Conservation (phyloP, 2,797 vertebrate species). For the Rachycentron canadum region DNA sequence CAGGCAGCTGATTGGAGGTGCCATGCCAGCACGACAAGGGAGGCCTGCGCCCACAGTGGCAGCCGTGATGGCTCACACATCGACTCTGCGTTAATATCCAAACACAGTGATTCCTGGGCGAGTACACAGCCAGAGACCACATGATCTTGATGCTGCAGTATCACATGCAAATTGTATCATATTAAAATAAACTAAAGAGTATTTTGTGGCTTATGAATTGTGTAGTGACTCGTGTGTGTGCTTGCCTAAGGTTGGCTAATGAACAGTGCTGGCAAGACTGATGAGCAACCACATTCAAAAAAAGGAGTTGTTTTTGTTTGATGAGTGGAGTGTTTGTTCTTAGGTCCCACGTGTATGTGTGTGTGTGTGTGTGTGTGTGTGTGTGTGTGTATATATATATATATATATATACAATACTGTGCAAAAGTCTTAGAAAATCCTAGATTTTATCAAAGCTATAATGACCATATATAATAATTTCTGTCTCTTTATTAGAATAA, state of each 20-base stretch:
- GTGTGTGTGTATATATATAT: no score
- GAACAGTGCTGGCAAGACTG: neutral
- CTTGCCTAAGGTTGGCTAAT: neutral
- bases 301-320: no score
- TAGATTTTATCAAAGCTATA: no score
- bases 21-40: conserved; percentile 68
- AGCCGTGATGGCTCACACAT: conserved; percentile 16
- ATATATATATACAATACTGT: no score
- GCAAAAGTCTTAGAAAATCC: no score
- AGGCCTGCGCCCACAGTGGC: conserved; percentile 47
- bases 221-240: neutral
- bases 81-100: neutral
- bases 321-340: no score
- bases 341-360: no score
- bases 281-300: no score
- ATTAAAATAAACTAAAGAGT: neutral
- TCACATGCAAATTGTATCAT: neutral
- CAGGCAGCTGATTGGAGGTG: conserved; percentile 77
- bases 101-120: neutral
- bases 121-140: neutral
- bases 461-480: no score
- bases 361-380: no score
- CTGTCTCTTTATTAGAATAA: no score
- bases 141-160: neutral
- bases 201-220: neutral